Base-by-base conservation (phyloP, 92 coral and sea anemone genomes). In the Zoanthus solanderi region DNA sequence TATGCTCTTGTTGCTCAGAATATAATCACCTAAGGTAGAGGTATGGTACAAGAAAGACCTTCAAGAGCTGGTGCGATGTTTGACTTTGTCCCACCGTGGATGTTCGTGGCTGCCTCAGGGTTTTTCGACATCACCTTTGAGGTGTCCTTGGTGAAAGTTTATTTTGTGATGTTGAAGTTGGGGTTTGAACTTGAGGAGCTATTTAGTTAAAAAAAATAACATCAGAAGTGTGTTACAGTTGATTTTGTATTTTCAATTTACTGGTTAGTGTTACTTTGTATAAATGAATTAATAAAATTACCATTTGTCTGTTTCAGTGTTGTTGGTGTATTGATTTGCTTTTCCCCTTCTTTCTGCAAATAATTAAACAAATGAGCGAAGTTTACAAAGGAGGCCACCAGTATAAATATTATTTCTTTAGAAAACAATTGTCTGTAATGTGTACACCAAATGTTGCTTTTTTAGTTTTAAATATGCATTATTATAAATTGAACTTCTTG, bases 11-110 rank as follows among this genome's bases (percentile, higher is more conserved):
- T 69, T 18, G n/a, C n/a, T n/a, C n/a, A 85, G 71, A 71, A 89
- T 58, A 76, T 85, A 89, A 61, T 92, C 84, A 67, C 94, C 92
- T 0, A 92, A 76, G 5, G 14, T 75, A 83, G 68, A 84, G 32
- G 88, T 88, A 88, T 54, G 52, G 90, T 87, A 23, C 76, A 66
- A 23, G 23, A 87, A 17, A 79, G 86, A 78, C 90, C 86, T 71
- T 87, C 86, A 71, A 79, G 37, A 9, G 91, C 91, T 77, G 94
- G 89, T 71, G 75, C 88, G 69, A 46, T 76, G 56, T 91, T 88
- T 28, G 89, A 83, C 45, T 84, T 91, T 58, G 91, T 91, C 47
- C 87, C 94, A 18, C 94, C 89, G 71, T 84, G 91, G 30, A 91
- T 83, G 78, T 63, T 32, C 76, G 84, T 67, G 31, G 94, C 88